Evolutionary conservation across 1,140 invertebrate species (phyloP).

Genomic region (Zaprionus nigranus): DNA sequence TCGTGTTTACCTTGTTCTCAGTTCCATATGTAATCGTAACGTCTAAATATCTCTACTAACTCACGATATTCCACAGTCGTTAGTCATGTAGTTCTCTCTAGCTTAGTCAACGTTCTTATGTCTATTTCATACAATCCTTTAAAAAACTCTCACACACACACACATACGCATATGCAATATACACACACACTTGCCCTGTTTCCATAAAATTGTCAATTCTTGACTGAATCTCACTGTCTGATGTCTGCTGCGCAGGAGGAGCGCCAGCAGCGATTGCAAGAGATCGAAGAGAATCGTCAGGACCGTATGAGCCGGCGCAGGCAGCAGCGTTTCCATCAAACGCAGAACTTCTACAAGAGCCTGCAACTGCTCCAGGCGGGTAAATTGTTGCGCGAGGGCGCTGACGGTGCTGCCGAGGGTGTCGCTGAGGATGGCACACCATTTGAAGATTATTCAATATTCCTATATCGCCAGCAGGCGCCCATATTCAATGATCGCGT

Average conservation of each 20-base stretch:
- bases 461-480: conserved; percentile 90
- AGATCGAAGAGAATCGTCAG: conserved; percentile 88
- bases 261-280: conserved; percentile 88
- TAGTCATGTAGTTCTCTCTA: conserved; percentile 48
- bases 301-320: conserved; percentile 88
- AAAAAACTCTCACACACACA: conserved; percentile 19
- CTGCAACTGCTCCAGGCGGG: conserved; percentile 91
- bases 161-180: conserved; percentile 12
- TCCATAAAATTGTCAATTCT: conserved; percentile 31
- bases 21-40: conserved; percentile 23
- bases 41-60: conserved; percentile 24
- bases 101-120: conserved; percentile 49
- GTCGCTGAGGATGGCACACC: conserved; percentile 84
- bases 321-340: conserved; percentile 88
- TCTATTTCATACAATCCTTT: conserved; percentile 35
- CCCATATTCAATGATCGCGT: conserved; percentile 91
- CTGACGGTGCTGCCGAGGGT: conserved; percentile 84
- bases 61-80: conserved; percentile 8
- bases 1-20: conserved; percentile 23
- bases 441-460: conserved; percentile 91
- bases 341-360: conserved; percentile 91
- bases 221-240: conserved; percentile 56
- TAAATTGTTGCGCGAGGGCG: conserved; percentile 84
- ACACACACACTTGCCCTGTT: background rate
- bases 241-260: conserved; percentile 86